Evolutionary conservation across 2,888 invertebrate genomes (phyloP), one percentile per base, ranked within the genome.

Genomic region (Parnassius glacialis): DNA sequence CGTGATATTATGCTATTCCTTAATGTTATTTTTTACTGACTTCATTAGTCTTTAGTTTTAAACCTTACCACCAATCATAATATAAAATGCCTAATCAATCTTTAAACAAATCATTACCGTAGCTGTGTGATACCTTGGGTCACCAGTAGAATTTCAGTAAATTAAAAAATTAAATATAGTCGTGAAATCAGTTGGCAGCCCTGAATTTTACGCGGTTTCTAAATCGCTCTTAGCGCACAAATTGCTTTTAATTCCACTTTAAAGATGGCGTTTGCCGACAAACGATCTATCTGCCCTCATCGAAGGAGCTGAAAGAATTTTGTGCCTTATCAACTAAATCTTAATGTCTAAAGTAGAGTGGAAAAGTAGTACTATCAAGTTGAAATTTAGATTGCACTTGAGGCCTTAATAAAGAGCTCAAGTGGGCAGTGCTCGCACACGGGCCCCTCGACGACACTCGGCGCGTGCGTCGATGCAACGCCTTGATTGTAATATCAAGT

Each of bases 181-280:
- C 13, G 13, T 13, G 9, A n/a, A 16, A 9, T 13, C 5, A 48
- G 7, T 10, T 9, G 48, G 2, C 48, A 48, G 13, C 48, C 65
- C 65, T 68, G 72, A 70, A 65, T 56, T 70, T 67, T 13, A 13
- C 25, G 73, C 63, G 72, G 74, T 79, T 78, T 80, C 79, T 78
- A 80, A 81, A 80, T 80, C 81, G 78, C 84, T 80, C 85, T 85
- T 80, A 68, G 77, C 75, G 73, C 74, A 82, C 79, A 84, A 87
- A 86, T 87, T 85, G 82, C 87, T 85, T 83, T 83, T 85, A 86
- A 87, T 87, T 62, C 87, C 84, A 85, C 84, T 87, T 77, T 73
- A 84, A 78, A 79, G 79, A 84, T 80, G 81, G 79, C 79, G 76
- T 70, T 76, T 74, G 70, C 79, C 78, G 79, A 79, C 84, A 84